Evolutionary conservation across 2,888 invertebrate species (phyloP).

Genomic region (Griposia aprilina): DNA sequence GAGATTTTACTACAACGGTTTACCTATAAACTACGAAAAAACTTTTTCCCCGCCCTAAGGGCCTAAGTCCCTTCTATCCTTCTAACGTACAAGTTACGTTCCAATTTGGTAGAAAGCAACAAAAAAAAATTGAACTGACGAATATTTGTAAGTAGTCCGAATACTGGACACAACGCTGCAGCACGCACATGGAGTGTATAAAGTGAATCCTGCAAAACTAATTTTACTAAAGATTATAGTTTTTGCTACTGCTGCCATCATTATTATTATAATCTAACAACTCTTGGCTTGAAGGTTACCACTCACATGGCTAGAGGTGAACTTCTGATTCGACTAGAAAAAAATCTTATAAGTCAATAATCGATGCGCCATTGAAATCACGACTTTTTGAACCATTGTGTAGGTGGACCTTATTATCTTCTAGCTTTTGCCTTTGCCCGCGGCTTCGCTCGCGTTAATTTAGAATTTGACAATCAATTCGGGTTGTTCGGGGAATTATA

Average conservation of each 20-base stretch:
- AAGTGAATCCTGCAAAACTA: not conserved
- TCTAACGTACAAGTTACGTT: no score
- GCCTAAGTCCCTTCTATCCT: no score
- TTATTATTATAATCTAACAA: slow-evolving; percentile 14
- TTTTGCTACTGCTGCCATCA: slow-evolving; percentile 9
- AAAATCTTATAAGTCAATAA: slow-evolving; percentile 2
- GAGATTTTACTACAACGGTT: no score
- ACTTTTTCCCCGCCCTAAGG: no score
- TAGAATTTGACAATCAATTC: no score
- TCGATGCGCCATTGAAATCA: slow-evolving; percentile 2
- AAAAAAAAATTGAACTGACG: no score
- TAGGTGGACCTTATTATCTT: not conserved
- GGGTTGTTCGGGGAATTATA: no score
- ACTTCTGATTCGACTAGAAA: slow-evolving; percentile 9
- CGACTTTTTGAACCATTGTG: not conserved
- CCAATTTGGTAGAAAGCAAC: no score
- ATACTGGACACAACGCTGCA: not conserved
- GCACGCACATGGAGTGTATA: not conserved
- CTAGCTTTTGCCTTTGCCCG: no score
- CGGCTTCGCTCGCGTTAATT: no score
- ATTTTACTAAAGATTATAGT: not conserved
- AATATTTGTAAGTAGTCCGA: no score
- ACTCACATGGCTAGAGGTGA: not conserved
- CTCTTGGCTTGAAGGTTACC: slow-evolving; percentile 16
- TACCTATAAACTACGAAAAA: no score